Conservation (phyloP, 2,888 invertebrate species). For the Lottia scabra region DNA sequence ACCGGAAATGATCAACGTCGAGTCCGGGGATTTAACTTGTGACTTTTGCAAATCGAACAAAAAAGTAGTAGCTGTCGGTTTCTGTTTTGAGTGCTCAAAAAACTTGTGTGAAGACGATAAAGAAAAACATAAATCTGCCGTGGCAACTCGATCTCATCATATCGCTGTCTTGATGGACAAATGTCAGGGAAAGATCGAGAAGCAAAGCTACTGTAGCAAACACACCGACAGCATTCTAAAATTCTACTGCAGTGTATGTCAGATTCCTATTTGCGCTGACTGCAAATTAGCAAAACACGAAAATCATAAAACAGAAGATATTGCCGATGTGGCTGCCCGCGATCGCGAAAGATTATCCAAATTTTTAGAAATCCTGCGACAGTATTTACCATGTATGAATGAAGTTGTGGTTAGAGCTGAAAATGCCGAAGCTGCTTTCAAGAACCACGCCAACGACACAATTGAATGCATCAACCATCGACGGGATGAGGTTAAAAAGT, state of each 20-base stretch:
- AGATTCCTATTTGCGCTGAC: constrained; percentile 12
- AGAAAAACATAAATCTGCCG: constrained; percentile 12
- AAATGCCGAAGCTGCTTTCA: constrained; percentile 9
- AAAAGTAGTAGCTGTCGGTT: background rate
- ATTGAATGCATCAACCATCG: background rate
- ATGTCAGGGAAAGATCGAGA: constrained; percentile 5
- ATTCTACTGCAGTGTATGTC: constrained; percentile 14
- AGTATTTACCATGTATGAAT: background rate
- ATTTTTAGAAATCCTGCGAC: constrained; percentile 1
- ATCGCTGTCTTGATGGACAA: constrained; percentile 13
- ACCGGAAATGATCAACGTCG: constrained; percentile 2
- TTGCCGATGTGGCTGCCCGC: constrained; percentile 5
- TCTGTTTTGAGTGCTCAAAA: constrained; percentile 18
- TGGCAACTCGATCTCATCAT: constrained; percentile 11
- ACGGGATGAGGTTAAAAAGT: constrained; percentile 4
- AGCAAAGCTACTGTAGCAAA: constrained; percentile 10
- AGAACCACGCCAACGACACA: constrained; percentile 1
- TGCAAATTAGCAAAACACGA: constrained; percentile 15
- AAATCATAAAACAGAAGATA: constrained; percentile 16
- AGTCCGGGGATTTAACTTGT: constrained; percentile 12
- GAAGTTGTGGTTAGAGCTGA: constrained; percentile 8
- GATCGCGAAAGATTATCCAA: constrained; percentile 9
- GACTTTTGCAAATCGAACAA: constrained; percentile 9
- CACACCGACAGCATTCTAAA: constrained; percentile 14
- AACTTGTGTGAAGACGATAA: constrained; percentile 15